Evolutionary conservation across 1,140 invertebrate species (phyloP), one percentile per base, ranked within the genome.

Genomic region (Trachymyrmex septentrionalis): DNA sequence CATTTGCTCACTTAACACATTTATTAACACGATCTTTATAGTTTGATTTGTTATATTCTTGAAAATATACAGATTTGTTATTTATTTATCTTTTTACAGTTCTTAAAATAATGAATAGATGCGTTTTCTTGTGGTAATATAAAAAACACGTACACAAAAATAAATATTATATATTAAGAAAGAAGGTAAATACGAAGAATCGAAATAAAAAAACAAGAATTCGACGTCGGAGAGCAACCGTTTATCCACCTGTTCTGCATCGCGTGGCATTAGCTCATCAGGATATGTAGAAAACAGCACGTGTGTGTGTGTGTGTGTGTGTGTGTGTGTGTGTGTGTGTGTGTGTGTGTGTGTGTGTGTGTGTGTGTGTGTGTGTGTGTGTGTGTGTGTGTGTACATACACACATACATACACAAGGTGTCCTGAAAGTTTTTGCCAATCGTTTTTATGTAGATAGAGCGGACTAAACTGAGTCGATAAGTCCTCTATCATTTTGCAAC

Each of bases 241-340:
- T 73, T 34, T 71, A 38, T 72, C 12, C 38, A 38, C 57, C 50
- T 16, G 9, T 78, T 19, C 21, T 50, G 12, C 2, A 12, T 82
- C 80, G 67, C 69, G 38, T 61, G 53, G 67, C 38, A 21, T 38
- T 38, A 38, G 38, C 9, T 38, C 38, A 38, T 82, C 67, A 16
- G 16, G 16, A 10, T 53, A 50, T 53, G 38, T 73, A 69, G 80
- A 84, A 84, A 84, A 84, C 67, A 14, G 67, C 67, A 34, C 78
- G 69, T 30, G 3, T 30, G 6, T 34, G 30, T 73, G 69, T 84
- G 57, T 44, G 10, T 44, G 10, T 10, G 7, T 38, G 7, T 38
- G 7, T 30, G 3, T 30, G n/a, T n/a, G n/a, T n/a, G n/a, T n/a
- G 69, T 30, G 3, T 30, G 6, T 34, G 30, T 73, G 69, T 84